phyloP scores from a whole-genome alignment of 2,888 invertebrate genomes.

The Parascotia fuliginaria region DNA sequence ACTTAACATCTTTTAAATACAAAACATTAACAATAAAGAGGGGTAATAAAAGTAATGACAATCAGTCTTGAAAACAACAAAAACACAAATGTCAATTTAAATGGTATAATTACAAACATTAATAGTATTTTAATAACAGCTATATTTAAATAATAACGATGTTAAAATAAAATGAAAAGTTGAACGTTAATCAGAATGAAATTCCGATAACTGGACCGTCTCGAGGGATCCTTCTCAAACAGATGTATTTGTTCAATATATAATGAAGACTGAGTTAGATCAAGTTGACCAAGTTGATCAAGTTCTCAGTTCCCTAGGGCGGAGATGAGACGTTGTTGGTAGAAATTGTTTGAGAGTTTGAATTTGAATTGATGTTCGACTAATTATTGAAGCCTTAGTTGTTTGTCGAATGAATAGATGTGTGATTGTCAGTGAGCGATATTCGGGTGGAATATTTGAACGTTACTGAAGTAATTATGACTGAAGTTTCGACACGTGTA shows the following conservation, averaged over 20 bases:
- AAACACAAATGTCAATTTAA: too few species aligned
- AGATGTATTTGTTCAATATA: constrained; percentile 50
- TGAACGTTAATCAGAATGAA: constrained; percentile 44
- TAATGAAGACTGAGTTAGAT: constrained; percentile 53
- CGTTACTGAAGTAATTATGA: background rate
- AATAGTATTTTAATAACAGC: too few species aligned
- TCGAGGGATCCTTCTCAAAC: constrained; percentile 42
- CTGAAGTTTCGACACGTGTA: background rate
- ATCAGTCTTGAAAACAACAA: too few species aligned
- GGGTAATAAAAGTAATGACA: too few species aligned
- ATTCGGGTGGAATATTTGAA: constrained; percentile 1
- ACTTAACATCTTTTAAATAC: too few species aligned
- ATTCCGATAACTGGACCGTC: constrained; percentile 37
- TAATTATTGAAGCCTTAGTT: constrained; percentile 36
- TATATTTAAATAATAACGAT: constrained; percentile 30
- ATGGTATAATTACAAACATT: too few species aligned
- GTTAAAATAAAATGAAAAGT: constrained; percentile 38
- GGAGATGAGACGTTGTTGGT: constrained; percentile 29
- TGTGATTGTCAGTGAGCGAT: constrained; percentile 4
- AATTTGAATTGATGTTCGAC: constrained; percentile 38
- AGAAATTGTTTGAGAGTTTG: constrained; percentile 38
- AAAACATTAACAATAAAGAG: too few species aligned
- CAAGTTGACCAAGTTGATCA: constrained; percentile 36
- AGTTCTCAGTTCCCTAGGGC: constrained; percentile 40
- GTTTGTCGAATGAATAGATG: background rate